Percentiles rank a stretch among this genome's conserved stretches.
These are phyloP conservation scores for Stegodyphus dumicola DNA, from an alignment of 1,140 invertebrate genomes.

Conservation along the genomic window DNA sequence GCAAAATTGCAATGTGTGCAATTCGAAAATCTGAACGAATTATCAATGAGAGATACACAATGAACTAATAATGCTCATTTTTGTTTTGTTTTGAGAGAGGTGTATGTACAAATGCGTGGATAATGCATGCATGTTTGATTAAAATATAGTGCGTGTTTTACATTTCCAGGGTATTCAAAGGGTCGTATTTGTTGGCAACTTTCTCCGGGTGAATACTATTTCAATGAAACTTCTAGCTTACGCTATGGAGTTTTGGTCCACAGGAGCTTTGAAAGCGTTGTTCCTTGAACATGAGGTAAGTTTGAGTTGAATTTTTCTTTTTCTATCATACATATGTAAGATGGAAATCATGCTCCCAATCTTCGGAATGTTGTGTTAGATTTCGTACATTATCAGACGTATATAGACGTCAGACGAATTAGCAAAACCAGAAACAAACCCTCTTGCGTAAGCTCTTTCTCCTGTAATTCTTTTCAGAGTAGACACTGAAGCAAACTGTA, in stretches of 20 bases:
- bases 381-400: not conserved
- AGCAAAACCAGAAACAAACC: not conserved
- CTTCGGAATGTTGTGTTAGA: not conserved
- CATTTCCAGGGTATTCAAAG: conserved; percentile 73
- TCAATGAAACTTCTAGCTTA: conserved; percentile 97
- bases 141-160: not conserved
- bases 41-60: too few relatives aligned
- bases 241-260: conserved; percentile 99
- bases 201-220: conserved; percentile 95
- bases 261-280: conserved; percentile 94
- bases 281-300: conserved; percentile 92
- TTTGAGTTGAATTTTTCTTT: not conserved
- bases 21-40: too few relatives aligned
- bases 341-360: too few relatives aligned
- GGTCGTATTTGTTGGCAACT: conserved; percentile 98
- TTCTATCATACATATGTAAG: not conserved
- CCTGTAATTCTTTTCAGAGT: not conserved
- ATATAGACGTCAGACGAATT: not conserved
- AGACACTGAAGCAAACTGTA: not conserved
- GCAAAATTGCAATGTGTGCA: too few relatives aligned
- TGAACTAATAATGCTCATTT: too few relatives aligned
- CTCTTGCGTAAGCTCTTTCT: not conserved
- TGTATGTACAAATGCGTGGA: too few relatives aligned
- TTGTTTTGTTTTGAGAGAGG: too few relatives aligned
- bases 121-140: too few relatives aligned